Conservation (phyloP, 1,140 invertebrate genomes). For the Tetragonula clypearis region DNA sequence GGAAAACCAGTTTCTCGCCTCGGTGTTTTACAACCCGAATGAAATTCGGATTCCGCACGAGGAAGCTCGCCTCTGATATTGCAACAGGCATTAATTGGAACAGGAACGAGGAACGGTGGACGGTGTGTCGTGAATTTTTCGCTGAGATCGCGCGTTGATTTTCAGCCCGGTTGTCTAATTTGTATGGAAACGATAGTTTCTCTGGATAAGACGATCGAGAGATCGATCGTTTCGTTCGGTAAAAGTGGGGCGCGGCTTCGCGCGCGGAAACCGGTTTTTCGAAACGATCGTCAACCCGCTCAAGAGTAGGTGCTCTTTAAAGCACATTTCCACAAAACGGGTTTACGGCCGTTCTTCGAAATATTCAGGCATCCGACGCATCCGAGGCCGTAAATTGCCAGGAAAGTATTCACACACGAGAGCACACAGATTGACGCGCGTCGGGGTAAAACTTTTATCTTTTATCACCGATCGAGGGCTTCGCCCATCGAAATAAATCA, state of each 20-base stretch:
- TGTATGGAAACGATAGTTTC: background rate
- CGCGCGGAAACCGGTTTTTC: background rate
- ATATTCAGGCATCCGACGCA: background rate
- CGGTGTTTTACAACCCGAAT: background rate
- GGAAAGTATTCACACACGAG: background rate
- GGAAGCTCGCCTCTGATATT: background rate
- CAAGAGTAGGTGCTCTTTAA: background rate
- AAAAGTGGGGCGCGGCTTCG: background rate
- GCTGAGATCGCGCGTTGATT: background rate
- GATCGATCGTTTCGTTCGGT: background rate
- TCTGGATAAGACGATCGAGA: background rate
- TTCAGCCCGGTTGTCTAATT: background rate
- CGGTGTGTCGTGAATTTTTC: background rate
- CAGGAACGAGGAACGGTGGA: too few species aligned
- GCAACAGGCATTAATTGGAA: background rate
- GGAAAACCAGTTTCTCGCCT: conserved; percentile 9
- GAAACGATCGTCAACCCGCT: background rate
- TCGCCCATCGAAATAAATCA: background rate
- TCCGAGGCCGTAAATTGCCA: background rate
- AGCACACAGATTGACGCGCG: background rate
- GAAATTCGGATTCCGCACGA: background rate
- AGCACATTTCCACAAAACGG: background rate
- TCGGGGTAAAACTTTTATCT: background rate
- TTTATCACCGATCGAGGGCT: background rate
- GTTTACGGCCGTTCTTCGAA: too few species aligned